Evolutionary conservation across 1,140 invertebrate genomes (phyloP).

Genomic region (Hydropsyche tenuis): DNA sequence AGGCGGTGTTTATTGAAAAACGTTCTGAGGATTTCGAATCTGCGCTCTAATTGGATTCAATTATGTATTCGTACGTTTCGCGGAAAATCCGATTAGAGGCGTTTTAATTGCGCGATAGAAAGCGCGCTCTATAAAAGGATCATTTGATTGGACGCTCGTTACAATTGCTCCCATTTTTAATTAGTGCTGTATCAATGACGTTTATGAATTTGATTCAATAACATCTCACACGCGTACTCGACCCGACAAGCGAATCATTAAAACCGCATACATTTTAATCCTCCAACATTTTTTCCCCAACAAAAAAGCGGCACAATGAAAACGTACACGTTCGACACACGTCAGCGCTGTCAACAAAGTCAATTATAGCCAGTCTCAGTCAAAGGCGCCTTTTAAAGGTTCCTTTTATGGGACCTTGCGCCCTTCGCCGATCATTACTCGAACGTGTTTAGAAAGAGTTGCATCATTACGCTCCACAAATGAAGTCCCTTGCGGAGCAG

Average conservation of each 20-base stretch:
- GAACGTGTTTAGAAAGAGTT: constrained; percentile 42
- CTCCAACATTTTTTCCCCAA: neutral
- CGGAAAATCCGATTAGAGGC: no score
- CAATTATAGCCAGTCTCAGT: constrained; percentile 39
- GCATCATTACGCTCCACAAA: constrained; percentile 38
- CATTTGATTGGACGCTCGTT: no score
- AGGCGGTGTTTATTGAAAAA: no score
- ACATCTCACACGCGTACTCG: no score
- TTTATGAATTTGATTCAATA: neutral
- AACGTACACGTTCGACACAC: constrained; percentile 7
- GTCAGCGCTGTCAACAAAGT: constrained; percentile 32
- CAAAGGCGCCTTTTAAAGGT: constrained; percentile 41
- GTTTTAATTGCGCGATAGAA: no score
- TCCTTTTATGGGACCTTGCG: constrained; percentile 38
- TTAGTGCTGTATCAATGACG: neutral
- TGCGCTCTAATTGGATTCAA: no score
- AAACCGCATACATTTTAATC: neutral
- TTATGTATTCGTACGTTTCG: no score
- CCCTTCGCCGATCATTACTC: constrained; percentile 40
- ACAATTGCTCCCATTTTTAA: no score
- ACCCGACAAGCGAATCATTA: no score
- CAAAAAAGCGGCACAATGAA: no score
- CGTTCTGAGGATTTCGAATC: no score
- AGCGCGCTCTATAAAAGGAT: no score
- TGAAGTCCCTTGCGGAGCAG: constrained; percentile 35